These are phyloP conservation scores for Drosophila triauraria DNA, from an alignment of 1,140 invertebrate species.

Conservation along the genomic window DNA sequence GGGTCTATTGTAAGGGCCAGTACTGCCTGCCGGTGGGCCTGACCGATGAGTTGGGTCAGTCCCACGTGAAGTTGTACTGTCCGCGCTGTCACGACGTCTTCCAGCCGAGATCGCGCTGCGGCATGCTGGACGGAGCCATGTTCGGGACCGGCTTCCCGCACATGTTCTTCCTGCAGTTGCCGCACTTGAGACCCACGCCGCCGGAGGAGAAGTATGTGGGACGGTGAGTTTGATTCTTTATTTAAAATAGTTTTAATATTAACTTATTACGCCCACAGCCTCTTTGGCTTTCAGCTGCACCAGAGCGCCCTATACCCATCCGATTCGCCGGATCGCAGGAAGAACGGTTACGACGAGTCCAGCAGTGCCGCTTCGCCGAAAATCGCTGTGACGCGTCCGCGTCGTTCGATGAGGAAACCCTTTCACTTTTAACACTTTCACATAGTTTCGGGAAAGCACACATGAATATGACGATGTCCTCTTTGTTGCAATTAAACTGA, in stretches of 20 bases:
- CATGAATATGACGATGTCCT: background rate
- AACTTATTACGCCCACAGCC: background rate
- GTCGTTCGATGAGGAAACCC: background rate
- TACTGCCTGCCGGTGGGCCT: constrained; percentile 56
- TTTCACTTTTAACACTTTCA: background rate
- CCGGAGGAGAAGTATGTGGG: constrained; percentile 32
- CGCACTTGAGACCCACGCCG: constrained; percentile 4
- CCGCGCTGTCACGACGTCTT: constrained; percentile 59
- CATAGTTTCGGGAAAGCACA: constrained; percentile 9
- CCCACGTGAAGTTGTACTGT: constrained; percentile 61
- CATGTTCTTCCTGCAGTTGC: constrained; percentile 65
- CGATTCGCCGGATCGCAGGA: background rate
- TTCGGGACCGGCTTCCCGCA: constrained; percentile 70
- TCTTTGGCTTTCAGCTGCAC: constrained; percentile 42
- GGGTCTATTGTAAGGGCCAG: constrained; percentile 54
- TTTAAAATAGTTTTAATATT: background rate
- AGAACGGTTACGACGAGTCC: no score
- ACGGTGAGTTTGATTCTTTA: constrained; percentile 5
- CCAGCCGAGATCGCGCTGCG: constrained; percentile 28
- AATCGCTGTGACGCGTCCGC: background rate
- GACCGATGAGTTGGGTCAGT: constrained; percentile 19
- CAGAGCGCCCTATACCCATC: constrained; percentile 1
- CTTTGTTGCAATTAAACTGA: constrained; percentile 17
- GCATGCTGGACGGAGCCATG: constrained; percentile 58
- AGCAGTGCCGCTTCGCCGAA: background rate